Evolutionary conservation across 2,888 invertebrate species (phyloP).

Genomic region (Phania funesta): DNA sequence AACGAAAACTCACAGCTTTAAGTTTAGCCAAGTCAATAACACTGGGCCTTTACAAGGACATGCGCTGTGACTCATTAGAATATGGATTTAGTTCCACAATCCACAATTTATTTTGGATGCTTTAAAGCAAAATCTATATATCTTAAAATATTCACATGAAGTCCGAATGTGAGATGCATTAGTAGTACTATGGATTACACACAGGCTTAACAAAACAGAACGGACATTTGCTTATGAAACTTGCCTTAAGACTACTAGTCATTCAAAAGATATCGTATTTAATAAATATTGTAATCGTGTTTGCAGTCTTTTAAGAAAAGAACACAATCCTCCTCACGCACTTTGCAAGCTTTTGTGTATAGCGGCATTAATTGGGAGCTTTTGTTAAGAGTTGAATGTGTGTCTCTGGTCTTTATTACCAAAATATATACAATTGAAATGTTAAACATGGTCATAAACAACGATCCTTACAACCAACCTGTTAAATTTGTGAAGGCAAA

Average conservation of each 20-base stretch:
- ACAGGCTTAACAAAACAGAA: no score
- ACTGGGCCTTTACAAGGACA: not conserved
- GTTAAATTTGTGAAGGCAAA: slow-evolving; percentile 24
- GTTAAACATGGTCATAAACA: slow-evolving; percentile 38
- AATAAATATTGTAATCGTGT: not conserved
- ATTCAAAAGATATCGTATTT: not conserved
- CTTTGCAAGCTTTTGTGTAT: not conserved
- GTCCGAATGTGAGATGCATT: not conserved
- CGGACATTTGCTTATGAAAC: no score
- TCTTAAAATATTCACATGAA: not conserved
- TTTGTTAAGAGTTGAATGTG: slow-evolving; percentile 2
- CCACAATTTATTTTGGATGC: slow-evolving; percentile 7
- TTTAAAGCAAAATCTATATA: not conserved
- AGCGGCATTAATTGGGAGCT: slow-evolving; percentile 2
- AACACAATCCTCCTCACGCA: not conserved
- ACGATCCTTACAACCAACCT: slow-evolving; percentile 3
- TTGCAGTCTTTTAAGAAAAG: not conserved
- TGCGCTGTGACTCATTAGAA: not conserved
- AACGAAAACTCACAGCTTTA: not conserved
- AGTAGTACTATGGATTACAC: no score
- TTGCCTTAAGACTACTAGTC: no score
- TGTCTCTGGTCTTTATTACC: not conserved
- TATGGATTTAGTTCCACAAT: not conserved
- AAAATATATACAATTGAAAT: slow-evolving; percentile 8
- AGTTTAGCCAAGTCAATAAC: not conserved